phyloP scores from a whole-genome alignment of 23 tunicate species.

The Phallusia fumigata region DNA sequence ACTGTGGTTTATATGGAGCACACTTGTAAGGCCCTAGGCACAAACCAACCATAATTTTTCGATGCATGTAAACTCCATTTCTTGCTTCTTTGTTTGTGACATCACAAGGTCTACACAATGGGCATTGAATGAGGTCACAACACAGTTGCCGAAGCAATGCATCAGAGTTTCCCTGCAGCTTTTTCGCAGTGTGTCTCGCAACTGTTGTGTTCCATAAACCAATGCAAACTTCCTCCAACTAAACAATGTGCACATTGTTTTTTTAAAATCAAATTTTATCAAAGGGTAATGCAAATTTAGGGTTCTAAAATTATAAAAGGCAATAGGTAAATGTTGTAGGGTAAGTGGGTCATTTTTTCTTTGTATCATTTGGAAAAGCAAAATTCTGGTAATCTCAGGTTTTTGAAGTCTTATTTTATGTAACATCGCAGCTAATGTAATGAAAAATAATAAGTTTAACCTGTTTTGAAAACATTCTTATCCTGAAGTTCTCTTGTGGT shows the following conservation, averaged over 20 bases:
- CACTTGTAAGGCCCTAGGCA: too few relatives aligned
- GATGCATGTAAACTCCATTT: slow-evolving; percentile 23
- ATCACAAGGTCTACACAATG: slow-evolving; percentile 23
- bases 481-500: slow-evolving; percentile 3
- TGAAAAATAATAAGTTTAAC: background rate
- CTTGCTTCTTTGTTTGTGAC: background rate
- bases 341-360: too few relatives aligned
- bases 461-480: slow-evolving; percentile 1
- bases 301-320: too few relatives aligned
- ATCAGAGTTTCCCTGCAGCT: slow-evolving; percentile 10
- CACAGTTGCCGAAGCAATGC: slow-evolving; percentile 64
- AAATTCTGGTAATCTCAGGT: too few relatives aligned
- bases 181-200: slow-evolving; percentile 38
- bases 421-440: background rate
- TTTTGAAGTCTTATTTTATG: background rate
- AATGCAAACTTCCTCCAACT: slow-evolving; percentile 54
- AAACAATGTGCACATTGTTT: background rate
- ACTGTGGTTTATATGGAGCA: too few relatives aligned
- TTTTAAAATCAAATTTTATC: background rate
- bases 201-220: slow-evolving; percentile 70
- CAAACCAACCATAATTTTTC: slow-evolving; percentile 31
- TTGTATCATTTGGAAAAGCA: too few relatives aligned
- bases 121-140: slow-evolving; percentile 43
- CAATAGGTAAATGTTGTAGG: too few relatives aligned
- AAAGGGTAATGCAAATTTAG: too few relatives aligned